A percentile compares a stretch with the other conserved stretches of the same genome.
Conservation (phyloP, 2,797 vertebrate genomes). For the Halcyon badia region DNA sequence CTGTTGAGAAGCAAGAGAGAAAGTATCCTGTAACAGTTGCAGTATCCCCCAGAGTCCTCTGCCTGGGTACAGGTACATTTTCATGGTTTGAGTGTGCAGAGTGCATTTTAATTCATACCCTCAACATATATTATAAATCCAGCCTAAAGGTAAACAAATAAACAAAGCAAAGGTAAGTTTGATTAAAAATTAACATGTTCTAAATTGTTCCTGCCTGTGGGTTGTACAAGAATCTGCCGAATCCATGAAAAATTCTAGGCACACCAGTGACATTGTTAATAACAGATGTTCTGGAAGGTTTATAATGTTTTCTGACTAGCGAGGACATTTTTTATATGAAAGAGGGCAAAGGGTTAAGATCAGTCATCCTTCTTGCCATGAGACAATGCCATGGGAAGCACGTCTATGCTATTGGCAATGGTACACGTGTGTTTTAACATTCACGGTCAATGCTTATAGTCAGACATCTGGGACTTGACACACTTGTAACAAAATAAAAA, state of each 20-base stretch:
- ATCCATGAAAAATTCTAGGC: not conserved
- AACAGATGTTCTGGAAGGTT: conserved; percentile 7
- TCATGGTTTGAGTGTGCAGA: not conserved
- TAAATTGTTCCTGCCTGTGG: not conserved
- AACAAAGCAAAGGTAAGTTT: not conserved
- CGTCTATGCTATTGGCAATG: conserved; percentile 4
- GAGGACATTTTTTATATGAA: conserved; percentile 34
- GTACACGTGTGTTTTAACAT: conserved; percentile 42
- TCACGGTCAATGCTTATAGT: conserved; percentile 42
- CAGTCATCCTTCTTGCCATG: conserved; percentile 20
- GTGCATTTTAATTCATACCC: not conserved
- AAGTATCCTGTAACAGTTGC: not conserved
- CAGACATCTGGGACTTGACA: conserved; percentile 69
- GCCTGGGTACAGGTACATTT: not conserved
- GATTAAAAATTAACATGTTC: not conserved
- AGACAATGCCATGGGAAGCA: not conserved
- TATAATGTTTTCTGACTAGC: conserved; percentile 2
- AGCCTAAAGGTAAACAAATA: not conserved
- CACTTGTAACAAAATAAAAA: conserved; percentile 62
- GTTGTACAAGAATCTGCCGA: not conserved
- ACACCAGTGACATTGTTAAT: not conserved
- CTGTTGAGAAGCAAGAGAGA: not conserved
- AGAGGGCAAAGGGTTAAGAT: conserved; percentile 30
- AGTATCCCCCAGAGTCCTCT: not conserved
- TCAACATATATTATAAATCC: not conserved